These are phyloP conservation scores for Steatocranus sp. DNA, from an alignment of 2,797 vertebrate genomes.

Conservation along the genomic window DNA sequence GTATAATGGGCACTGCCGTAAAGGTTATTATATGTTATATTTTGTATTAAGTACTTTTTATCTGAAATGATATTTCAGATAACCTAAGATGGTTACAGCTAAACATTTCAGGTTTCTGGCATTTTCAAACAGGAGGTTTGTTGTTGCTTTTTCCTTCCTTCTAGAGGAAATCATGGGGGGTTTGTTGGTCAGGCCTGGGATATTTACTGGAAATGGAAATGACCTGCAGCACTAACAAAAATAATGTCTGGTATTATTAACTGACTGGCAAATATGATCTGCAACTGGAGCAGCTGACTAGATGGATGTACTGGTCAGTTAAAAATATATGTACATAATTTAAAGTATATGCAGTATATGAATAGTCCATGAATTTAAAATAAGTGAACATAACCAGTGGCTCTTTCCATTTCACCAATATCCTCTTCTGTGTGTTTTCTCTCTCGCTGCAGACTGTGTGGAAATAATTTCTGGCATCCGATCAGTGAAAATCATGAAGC, in stretches of 20 bases:
- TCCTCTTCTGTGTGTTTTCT: not conserved
- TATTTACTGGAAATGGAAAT: not conserved
- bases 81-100: not conserved
- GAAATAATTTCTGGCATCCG: constrained; percentile 87
- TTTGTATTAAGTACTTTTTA: not conserved
- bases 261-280: not conserved
- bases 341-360: not conserved
- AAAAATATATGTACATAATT: not conserved
- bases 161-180: not conserved
- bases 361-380: not conserved
- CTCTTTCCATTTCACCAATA: not conserved
- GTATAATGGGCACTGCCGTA: not conserved
- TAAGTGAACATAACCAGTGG: not conserved
- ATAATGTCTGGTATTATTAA: not conserved
- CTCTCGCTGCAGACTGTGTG: constrained; percentile 76
- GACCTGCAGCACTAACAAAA: not conserved
- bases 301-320: not conserved
- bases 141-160: not conserved
- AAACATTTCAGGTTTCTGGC: not conserved
- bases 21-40: not conserved
- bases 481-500: constrained; percentile 95
- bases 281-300: not conserved
- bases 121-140: not conserved
- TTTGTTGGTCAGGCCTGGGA: not conserved
- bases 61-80: not conserved